Conservation (phyloP, 2,888 invertebrate genomes). For the Tiphia femorata region DNA sequence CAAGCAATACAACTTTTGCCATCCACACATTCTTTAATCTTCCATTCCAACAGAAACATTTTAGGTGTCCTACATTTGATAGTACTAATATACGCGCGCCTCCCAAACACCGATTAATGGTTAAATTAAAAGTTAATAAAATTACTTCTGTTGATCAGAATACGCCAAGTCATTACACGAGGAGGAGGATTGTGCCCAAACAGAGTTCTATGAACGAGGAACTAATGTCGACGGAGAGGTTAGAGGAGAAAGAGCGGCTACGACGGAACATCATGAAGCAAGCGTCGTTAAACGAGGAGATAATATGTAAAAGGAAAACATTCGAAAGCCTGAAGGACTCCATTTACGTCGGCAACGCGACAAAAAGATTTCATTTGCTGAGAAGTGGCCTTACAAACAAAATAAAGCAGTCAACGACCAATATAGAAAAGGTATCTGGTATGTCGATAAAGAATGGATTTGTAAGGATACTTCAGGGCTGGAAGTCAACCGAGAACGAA, state of each 20-base stretch:
- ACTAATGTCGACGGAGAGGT: slow-evolving; percentile 86
- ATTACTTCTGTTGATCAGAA: not conserved
- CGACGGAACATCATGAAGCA: slow-evolving; percentile 90
- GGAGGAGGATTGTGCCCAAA: slow-evolving; percentile 77
- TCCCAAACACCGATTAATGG: no score
- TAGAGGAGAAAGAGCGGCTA: slow-evolving; percentile 85
- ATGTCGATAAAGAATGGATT: slow-evolving; percentile 80
- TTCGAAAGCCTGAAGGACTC: slow-evolving; percentile 81
- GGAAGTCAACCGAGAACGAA: slow-evolving; percentile 60
- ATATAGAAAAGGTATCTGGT: slow-evolving; percentile 84
- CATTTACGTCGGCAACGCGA: slow-evolving; percentile 79
- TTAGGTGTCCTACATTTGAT: no score
- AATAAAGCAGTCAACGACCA: slow-evolving; percentile 85
- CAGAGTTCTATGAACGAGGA: slow-evolving; percentile 92
- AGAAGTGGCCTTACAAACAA: slow-evolving; percentile 87
- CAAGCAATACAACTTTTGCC: not conserved
- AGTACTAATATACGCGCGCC: no score
- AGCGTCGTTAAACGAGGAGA: slow-evolving; percentile 88
- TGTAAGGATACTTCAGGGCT: slow-evolving; percentile 82
- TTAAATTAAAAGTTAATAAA: no score
- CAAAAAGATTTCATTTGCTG: slow-evolving; percentile 81
- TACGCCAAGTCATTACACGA: slow-evolving; percentile 17
- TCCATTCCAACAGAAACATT: no score
- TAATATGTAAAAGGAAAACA: slow-evolving; percentile 79
- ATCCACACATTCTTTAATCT: not conserved